Percentiles rank a stretch among this genome's conserved stretches.
These are phyloP conservation scores for Seriola aureovittata DNA, from an alignment of 2,113 vertebrate genomes.

Conservation along the genomic window DNA sequence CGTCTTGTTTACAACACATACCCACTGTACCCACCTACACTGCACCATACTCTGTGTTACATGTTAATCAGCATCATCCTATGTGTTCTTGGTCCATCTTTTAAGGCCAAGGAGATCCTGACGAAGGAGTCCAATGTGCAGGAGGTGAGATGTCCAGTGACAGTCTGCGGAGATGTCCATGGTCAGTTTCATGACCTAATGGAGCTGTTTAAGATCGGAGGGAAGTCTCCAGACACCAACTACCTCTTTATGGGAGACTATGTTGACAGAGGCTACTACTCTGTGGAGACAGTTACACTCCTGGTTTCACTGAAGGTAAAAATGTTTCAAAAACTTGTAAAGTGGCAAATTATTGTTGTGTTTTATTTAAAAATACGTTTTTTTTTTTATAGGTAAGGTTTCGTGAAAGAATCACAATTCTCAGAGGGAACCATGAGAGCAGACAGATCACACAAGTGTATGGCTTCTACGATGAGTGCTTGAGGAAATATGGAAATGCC, in stretches of 20 bases:
- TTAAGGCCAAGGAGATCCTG: conserved; percentile 97
- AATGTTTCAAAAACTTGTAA: not conserved
- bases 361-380: not conserved
- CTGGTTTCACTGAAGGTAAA: conserved; percentile 98
- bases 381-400: conserved; percentile 90
- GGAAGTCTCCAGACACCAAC: conserved; percentile 98
- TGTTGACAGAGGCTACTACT: conserved; percentile 88
- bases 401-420: conserved; percentile 96
- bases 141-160: conserved; percentile 97
- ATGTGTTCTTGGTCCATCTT: conserved; percentile 21
- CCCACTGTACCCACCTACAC: not conserved
- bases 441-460: conserved; percentile 87
- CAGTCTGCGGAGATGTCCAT: conserved; percentile 88
- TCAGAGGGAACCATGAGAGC: conserved; percentile 97
- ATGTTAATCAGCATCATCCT: conserved; percentile 11
- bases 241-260: conserved; percentile 94
- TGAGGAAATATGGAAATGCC: conserved; percentile 97
- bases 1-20: not conserved
- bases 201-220: conserved; percentile 88
- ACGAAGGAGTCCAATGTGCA: conserved; percentile 98
- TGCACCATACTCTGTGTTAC: not conserved
- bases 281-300: conserved; percentile 96
- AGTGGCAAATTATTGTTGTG: not conserved
- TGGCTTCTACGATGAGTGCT: conserved; percentile 89
- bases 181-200: conserved; percentile 87